A percentile compares a stretch with the other conserved stretches of the same genome.
These are phyloP conservation scores for rabbit (Oryctolagus cuniculus) DNA, from an alignment of 2,113 vertebrate genomes.

Conservation along the genomic window mOryCun1.1 NC_091436.1:106658501-106659000, in stretches of 20 bases:
- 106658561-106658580: not conserved
- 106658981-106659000: no score
- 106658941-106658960: no score
- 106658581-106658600: not conserved
- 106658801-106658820: not conserved
- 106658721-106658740: not conserved
- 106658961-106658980: no score
- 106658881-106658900: no score
- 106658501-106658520: not conserved
- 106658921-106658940: no score
- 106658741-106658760: not conserved
- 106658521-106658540: not conserved
- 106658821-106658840: no score
- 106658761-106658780: not conserved
- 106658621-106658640: not conserved
- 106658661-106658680: not conserved
- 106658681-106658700: not conserved
- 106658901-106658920: no score
- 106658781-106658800: not conserved
- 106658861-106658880: no score
- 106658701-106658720: not conserved
- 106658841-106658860: no score
- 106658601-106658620: not conserved
- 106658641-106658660: not conserved
- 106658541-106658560: not conserved